Evolutionary conservation across 2,113 vertebrate genomes (phyloP), one percentile per base, ranked within the genome.

Genomic region (Rhea americana): DNA sequence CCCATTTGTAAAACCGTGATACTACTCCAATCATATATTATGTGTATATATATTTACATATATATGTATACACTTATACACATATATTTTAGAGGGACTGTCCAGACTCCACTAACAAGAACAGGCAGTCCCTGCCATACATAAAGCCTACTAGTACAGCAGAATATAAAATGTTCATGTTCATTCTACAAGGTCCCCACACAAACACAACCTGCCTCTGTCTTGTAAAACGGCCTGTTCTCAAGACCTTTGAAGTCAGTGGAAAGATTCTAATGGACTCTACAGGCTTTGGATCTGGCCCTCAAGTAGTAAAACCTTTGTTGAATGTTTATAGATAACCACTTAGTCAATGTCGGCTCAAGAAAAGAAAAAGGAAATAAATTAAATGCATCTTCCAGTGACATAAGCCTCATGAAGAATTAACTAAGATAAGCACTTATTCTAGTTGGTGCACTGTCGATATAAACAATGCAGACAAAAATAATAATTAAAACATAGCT

Each of bases 401-500:
- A 96, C 96, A 95, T 92, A 96, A 95, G 85, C 91, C 90, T 94
- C 94, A 97, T 96, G 95, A 96, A 96, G 96, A 97, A 94, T 97
- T 97, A 96, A 97, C 90, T 75, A 95, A 93, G 85, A 97, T 94
- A 95, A 95, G 92, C 83, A 96, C 93, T 96, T 97, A 96, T 39
- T 97, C 87, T 95, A 90, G 73, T 63, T 95, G 82, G 82, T 91
- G 78, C 66, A 82, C 89, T 87, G 95, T 93, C 48, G 11, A 90
- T 94, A 47, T 96, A 87, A 96, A 96, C 94, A 96, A 96, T 87
- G 65, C 75, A 96, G 94, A 93, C 95, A 97, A 97, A 97, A 96
- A 96, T 90, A 96, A 94, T 97, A 96, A 96, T 97, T 97, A 97
- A 97, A 97, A 96, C 95, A 97, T 95, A 97, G 87, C 89, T 91